phyloP scores from a whole-genome alignment of 1,140 invertebrate species.

The Drosophila yakuba region DNA sequence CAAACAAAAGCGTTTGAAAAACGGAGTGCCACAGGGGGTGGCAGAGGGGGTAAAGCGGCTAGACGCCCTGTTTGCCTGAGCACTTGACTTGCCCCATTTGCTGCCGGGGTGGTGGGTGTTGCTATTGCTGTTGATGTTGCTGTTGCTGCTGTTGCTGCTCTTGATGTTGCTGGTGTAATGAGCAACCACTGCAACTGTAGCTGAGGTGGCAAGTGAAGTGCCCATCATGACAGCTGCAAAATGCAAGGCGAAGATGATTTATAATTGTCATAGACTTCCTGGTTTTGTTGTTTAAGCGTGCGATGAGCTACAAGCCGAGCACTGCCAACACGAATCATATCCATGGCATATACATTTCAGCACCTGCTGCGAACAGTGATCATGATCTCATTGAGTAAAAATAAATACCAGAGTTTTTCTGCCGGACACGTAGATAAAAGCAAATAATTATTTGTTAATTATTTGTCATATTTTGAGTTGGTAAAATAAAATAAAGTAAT shows the following conservation, averaged over 20 bases:
- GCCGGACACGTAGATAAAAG: not conserved
- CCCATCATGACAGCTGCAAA: conserved; percentile 76
- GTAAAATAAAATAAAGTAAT: not conserved
- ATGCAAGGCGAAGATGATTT: conserved; percentile 72
- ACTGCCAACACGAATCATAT: conserved; percentile 48
- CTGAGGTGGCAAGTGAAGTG: conserved; percentile 69
- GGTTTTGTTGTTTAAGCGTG: conserved; percentile 63
- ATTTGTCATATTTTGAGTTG: not conserved
- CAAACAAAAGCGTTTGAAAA: conserved; percentile 35
- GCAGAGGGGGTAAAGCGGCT: not conserved
- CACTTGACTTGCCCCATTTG: conserved; percentile 65
- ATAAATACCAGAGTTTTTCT: not conserved
- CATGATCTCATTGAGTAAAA: not conserved
- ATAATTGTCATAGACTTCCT: conserved; percentile 82
- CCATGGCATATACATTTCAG: conserved; percentile 68
- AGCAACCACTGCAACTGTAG: conserved; percentile 44
- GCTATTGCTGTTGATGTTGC: conserved; percentile 36
- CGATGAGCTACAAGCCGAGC: conserved; percentile 55
- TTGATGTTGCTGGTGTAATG: conserved; percentile 64
- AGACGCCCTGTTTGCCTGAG: conserved; percentile 25
- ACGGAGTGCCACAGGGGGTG: not conserved
- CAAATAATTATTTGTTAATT: too few species aligned
- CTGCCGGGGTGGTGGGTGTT: conserved; percentile 52
- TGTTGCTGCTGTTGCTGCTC: conserved; percentile 29
- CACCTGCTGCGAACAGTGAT: conserved; percentile 20